Conservation (phyloP, 2,797 vertebrate genomes). For the Peromyscus attwateri region DNA sequence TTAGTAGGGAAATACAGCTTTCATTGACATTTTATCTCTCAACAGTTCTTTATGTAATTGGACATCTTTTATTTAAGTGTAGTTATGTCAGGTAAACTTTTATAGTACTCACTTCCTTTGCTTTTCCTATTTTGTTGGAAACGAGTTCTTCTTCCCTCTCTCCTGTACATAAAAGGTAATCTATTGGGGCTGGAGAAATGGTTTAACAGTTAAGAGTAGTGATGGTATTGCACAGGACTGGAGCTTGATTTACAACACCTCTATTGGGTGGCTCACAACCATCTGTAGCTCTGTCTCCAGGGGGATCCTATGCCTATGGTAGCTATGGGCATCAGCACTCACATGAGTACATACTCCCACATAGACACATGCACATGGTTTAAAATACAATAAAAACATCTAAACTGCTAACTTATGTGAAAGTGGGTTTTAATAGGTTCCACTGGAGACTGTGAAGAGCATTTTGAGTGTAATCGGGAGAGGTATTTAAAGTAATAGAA, state of each 20-base stretch:
- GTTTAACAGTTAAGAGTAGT: background rate
- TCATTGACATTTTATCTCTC: background rate
- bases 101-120: background rate
- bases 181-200: background rate
- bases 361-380: background rate
- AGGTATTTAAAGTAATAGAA: constrained; percentile 11
- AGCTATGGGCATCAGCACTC: background rate
- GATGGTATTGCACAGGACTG: background rate
- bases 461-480: background rate
- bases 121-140: constrained; percentile 52
- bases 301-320: background rate
- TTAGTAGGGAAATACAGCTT: constrained; percentile 2
- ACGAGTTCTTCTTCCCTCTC: background rate
- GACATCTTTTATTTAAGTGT: background rate
- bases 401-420: background rate
- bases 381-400: background rate
- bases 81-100: background rate
- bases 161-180: background rate
- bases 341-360: background rate
- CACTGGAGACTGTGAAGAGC: background rate
- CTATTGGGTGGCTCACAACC: background rate
- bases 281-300: background rate
- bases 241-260: background rate
- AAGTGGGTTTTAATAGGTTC: background rate
- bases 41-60: background rate